Evolutionary conservation across 2,888 invertebrate genomes (phyloP).

Genomic region (Zhengitettix transpicula): DNA sequence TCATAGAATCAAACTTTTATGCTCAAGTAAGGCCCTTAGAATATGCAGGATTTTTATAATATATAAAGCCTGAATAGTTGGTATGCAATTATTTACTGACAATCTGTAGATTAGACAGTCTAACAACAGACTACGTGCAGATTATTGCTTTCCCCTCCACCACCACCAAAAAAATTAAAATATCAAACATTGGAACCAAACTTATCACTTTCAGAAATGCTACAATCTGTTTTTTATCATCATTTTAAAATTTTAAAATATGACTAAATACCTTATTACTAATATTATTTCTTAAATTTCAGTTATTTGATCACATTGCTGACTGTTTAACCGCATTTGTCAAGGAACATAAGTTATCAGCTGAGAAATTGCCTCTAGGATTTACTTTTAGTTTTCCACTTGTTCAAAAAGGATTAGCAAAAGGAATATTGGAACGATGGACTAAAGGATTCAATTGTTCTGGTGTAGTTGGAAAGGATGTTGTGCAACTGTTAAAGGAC

Average conservation of each 20-base stretch:
- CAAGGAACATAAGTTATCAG: conserved; percentile 26
- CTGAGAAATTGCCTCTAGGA: conserved; percentile 34
- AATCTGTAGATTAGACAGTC: no score
- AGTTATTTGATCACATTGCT: conserved; percentile 45
- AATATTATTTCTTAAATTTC: conserved; percentile 14
- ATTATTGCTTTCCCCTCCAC: no score
- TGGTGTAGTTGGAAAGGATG: conserved; percentile 40
- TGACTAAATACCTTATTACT: no score
- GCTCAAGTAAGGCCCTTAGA: no score
- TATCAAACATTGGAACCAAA: no score
- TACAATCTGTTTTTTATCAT: not conserved
- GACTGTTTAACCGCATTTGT: conserved; percentile 37
- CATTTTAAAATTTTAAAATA: not conserved
- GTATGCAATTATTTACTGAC: no score
- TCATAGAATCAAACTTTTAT: no score
- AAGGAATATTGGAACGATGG: conserved; percentile 36
- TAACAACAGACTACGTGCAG: no score
- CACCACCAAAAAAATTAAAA: no score
- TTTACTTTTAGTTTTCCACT: conserved; percentile 48
- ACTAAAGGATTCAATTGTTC: conserved; percentile 45
- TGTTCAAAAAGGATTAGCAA: conserved; percentile 35
- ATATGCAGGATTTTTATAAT: no score
- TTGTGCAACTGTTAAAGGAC: conserved; percentile 34
- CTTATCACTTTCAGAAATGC: no score
- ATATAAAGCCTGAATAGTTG: no score